Percentiles rank a stretch among this genome's conserved stretches.
phyloP scores from a whole-genome alignment of 2,113 vertebrate species.

The Sula dactylatra region DNA sequence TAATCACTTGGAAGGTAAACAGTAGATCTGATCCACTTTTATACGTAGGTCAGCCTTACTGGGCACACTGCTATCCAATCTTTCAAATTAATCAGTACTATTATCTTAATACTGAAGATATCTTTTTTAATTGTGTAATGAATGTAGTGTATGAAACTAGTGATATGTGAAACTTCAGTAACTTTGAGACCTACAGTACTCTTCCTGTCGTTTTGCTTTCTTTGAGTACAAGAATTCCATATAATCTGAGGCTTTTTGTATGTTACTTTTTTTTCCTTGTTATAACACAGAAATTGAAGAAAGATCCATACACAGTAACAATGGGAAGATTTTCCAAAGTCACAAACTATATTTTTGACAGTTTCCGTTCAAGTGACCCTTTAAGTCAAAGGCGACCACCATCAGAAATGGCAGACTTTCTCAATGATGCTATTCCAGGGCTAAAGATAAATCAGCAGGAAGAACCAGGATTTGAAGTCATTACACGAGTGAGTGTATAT shows the following conservation, averaged over 20 bases:
- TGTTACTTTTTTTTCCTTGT: slow-evolving; percentile 36
- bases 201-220: not conserved
- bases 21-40: not conserved
- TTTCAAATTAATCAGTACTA: slow-evolving; percentile 20
- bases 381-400: slow-evolving; percentile 85
- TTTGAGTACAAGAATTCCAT: not conserved
- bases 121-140: not conserved
- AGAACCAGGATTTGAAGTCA: slow-evolving; percentile 97
- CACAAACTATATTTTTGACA: slow-evolving; percentile 93
- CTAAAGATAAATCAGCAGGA: slow-evolving; percentile 97
- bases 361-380: slow-evolving; percentile 82
- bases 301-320: slow-evolving; percentile 89
- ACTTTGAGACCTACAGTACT: not conserved
- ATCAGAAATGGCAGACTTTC: slow-evolving; percentile 89
- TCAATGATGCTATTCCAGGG: slow-evolving; percentile 90
- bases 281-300: slow-evolving; percentile 86
- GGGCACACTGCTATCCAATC: not conserved
- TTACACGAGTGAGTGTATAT: slow-evolving; percentile 88
- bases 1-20: slow-evolving; percentile 50
- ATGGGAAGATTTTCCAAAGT: slow-evolving; percentile 95
- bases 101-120: not conserved
- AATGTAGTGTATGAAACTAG: not conserved
- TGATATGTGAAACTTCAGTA: not conserved
- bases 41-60: not conserved
- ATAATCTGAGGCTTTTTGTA: not conserved